phyloP scores from a whole-genome alignment of 2,113 vertebrate species.

The Sisor rabdophorus region DNA sequence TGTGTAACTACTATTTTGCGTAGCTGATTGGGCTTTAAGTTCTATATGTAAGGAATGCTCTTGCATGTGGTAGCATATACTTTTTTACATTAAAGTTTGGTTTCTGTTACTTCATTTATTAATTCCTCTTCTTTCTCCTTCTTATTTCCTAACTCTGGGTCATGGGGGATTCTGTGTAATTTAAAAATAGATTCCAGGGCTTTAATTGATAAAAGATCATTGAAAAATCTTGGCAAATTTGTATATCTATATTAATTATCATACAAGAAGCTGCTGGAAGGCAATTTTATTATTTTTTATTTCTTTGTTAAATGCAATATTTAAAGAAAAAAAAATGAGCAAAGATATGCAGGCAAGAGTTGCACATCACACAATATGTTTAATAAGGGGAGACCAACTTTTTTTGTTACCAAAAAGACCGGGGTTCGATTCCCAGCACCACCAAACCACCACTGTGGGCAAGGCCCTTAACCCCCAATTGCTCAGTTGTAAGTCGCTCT shows the following conservation, averaged over 20 bases:
- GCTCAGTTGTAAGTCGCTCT: no score
- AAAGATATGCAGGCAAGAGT: neutral
- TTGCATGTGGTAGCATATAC: neutral
- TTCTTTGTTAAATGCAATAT: neutral
- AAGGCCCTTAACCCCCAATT: no score
- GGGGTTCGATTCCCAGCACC: no score
- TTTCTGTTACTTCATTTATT: neutral
- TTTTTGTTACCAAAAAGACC: no score
- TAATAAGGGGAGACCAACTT: no score
- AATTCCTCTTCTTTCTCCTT: no score
- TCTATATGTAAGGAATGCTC: neutral
- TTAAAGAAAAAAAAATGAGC: neutral
- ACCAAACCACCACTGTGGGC: no score
- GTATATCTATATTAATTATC: neutral
- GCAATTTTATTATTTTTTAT: neutral
- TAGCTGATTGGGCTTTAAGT: neutral
- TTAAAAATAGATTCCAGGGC: no score
- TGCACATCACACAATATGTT: no score
- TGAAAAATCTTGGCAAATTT: neutral
- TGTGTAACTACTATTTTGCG: neutral
- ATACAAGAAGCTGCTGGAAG: neutral
- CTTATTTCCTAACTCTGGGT: no score
- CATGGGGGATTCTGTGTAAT: no score
- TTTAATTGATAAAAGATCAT: no score
- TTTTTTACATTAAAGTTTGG: neutral